Conservation (phyloP, 2,113 vertebrate species). For the Dolichallabes microphthalmus region DNA sequence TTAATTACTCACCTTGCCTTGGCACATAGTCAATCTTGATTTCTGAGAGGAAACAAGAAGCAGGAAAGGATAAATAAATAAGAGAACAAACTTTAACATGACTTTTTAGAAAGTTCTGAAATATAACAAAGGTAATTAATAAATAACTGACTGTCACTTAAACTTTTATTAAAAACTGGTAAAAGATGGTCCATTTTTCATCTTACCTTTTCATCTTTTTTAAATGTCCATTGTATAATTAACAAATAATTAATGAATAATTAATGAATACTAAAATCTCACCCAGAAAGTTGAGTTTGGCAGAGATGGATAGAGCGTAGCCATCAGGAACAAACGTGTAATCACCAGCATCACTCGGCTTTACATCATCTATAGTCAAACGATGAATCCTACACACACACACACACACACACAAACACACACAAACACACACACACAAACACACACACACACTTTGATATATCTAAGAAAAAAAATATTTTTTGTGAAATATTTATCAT, state of each 20-base stretch:
- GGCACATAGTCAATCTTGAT: conserved; percentile 93
- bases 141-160: neutral
- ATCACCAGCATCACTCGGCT: conserved; percentile 83
- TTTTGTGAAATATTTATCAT: too few species aligned
- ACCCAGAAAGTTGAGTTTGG: conserved; percentile 93
- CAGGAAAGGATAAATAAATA: conserved; percentile 11
- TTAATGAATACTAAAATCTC: conserved; percentile 40
- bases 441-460: neutral
- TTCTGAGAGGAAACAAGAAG: conserved; percentile 68
- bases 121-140: neutral
- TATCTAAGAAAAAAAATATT: too few species aligned
- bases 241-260: neutral
- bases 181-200: neutral
- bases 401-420: conserved; percentile 29
- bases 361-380: conserved; percentile 80
- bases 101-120: neutral
- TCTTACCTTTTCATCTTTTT: neutral
- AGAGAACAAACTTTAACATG: neutral
- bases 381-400: conserved; percentile 75
- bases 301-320: conserved; percentile 83
- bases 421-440: too few species aligned
- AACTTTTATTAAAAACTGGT: neutral
- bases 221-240: neutral
- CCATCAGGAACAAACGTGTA: conserved; percentile 88
- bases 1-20: conserved; percentile 79